Evolutionary conservation across 2,888 invertebrate genomes (phyloP), one percentile per base, ranked within the genome.

Genomic region (Apodemia mormo): DNA sequence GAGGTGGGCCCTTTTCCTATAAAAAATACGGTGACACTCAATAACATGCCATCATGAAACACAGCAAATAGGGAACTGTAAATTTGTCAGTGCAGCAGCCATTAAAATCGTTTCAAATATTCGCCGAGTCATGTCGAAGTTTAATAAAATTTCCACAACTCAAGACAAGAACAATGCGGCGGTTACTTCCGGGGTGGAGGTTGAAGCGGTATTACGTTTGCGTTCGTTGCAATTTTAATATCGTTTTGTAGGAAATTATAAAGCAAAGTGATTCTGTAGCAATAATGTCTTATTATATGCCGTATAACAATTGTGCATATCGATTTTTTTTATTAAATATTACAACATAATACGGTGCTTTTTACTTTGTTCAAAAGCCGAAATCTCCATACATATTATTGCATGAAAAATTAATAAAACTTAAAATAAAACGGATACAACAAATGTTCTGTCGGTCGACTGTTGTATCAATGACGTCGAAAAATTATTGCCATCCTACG

Each of bases 111-210:
- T 56, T 58, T 10, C 30, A 58, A 30, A 58, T 58, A 33, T 33
- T 58, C 29, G 30, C 56, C n/a, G 10, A 58, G 33, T 12, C 33
- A 61, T 33, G 61, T 61, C 61, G 33, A 37, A 61, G 61, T 61
- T 61, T 61, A 33, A 61, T 61, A 61, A 61, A 61, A 61, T 61
- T 61, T 61, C 61, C 14, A 61, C 14, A 61, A 14, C 33, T 30
- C 33, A 14, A 33, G 61, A 61, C 61, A 61, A 61, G 61, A 61
- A 61, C 61, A 61, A 61, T 61, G 61, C 61, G 61, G 33, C 61
- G 12, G 14, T 14, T 61, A 33, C 61, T n/a, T 61, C 61, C 61
- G 61, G 61, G 30, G 61, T 12, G 7, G 61, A 6, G 33, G 61
- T 61, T 61, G 61, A 30, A 61, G 37, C 12, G n/a, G 61, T 61